phyloP scores from a whole-genome alignment of 2,113 vertebrate species.

The Oostethus manadensis region DNA sequence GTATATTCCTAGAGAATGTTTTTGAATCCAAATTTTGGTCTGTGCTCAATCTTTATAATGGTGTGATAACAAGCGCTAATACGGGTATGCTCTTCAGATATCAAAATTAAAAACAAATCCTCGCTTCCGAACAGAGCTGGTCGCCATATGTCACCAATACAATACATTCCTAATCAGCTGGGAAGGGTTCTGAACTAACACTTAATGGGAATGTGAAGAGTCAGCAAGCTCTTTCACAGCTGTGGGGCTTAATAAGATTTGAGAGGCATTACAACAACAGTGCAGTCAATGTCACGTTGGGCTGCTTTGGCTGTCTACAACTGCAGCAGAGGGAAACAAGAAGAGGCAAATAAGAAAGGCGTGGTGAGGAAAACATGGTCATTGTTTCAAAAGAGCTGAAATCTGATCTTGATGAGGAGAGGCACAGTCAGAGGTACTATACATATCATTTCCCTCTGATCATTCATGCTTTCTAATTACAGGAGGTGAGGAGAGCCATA shows the following conservation, averaged over 20 bases:
- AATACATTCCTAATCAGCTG: slow-evolving; percentile 79
- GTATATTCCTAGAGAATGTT: slow-evolving; percentile 17
- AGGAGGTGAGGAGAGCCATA: slow-evolving; percentile 98
- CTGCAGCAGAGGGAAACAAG: slow-evolving; percentile 50
- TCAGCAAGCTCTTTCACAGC: slow-evolving; percentile 79
- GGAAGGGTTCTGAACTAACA: slow-evolving; percentile 70
- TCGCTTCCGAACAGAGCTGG: slow-evolving; percentile 42
- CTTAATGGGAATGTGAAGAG: slow-evolving; percentile 75
- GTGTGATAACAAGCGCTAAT: slow-evolving; percentile 19
- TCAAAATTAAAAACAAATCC: slow-evolving; percentile 24
- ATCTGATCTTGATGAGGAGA: slow-evolving; percentile 71
- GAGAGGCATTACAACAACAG: slow-evolving; percentile 77
- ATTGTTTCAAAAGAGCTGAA: slow-evolving; percentile 76
- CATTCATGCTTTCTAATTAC: slow-evolving; percentile 99
- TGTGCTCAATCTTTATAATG: slow-evolving; percentile 13
- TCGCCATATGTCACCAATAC: slow-evolving; percentile 68
- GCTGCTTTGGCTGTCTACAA: slow-evolving; percentile 75
- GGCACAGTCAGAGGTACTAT: slow-evolving; percentile 60
- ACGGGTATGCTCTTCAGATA: slow-evolving; percentile 22
- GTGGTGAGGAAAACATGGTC: slow-evolving; percentile 72
- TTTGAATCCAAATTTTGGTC: slow-evolving; percentile 16
- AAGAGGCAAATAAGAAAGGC: slow-evolving; percentile 65
- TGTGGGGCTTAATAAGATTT: slow-evolving; percentile 80
- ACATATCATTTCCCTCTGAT: slow-evolving; percentile 88
- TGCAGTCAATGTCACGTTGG: slow-evolving; percentile 77